Base-by-base conservation (phyloP, 2,888 invertebrate species). In the Cosmopolites sordidus region DNA sequence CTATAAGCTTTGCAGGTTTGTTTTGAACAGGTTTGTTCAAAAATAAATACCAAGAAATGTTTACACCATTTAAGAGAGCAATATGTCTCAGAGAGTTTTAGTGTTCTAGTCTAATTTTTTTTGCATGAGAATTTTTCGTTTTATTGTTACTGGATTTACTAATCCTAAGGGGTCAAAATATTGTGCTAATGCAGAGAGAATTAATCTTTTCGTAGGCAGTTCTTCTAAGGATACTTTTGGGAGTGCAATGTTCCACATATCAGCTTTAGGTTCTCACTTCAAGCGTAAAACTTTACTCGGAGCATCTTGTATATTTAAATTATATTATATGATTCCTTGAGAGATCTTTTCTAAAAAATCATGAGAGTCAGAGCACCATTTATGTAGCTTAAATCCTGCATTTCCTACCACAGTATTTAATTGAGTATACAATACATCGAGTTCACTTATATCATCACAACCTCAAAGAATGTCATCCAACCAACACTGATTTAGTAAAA, bases 281-380 rank as follows among this genome's bases (percentile, higher is more conserved):
- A 42, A 22, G 8, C 42, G 18, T 42, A 42, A 22, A 17, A 42
- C 22, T 22, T 8, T 6, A 15, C 16, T 40, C 2, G 40, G 22
- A 12, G 22, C 6, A 16, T n/a, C 12, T 18, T 42, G n/a, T n/a
- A 22, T 8, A 22, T 42, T 22, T 3, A 42, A 17, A 42, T 18
- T 12, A 12, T 42, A 42, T 17, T 42, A 14, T 12, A n/a, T n/a
- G n/a, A 12, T 42, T 42, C 22, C 9, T 2, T 22, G 8, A n/a
- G 22, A 42, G 2, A 40, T 40, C 16, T 6, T 16, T 18, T 46
- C 15, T 22, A 46, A 12, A 17, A 46, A 39, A 1, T 12, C 11
- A 15, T 6, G 17, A 18, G 18, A 39, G 18, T 58, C 55, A 1
- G 51, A 55, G 12, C 38, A 41, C 52, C 48, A 55, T 46, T 55